These are phyloP conservation scores for Ophraella communa DNA, from an alignment of 2,888 invertebrate species.

Conservation along the genomic window DNA sequence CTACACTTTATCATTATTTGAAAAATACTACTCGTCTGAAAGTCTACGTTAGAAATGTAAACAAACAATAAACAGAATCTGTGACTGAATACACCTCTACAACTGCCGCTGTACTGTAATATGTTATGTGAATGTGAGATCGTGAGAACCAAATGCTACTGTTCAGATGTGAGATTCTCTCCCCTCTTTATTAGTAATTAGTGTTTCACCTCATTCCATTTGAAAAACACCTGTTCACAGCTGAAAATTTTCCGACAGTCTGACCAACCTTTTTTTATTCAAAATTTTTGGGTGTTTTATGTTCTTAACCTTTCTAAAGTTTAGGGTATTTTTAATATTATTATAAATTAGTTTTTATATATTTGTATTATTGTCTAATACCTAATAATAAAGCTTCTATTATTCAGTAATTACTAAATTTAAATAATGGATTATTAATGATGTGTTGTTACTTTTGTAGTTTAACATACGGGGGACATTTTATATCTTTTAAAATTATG, in stretches of 20 bases:
- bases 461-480: too few relatives aligned
- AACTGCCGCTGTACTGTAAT: slow-evolving; percentile 47
- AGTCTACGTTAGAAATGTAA: slow-evolving; percentile 26
- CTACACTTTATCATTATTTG: slow-evolving; percentile 19
- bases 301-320: too few relatives aligned
- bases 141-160: slow-evolving; percentile 58
- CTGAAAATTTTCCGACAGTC: slow-evolving; percentile 72
- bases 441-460: too few relatives aligned
- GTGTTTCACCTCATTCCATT: slow-evolving; percentile 67
- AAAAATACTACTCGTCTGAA: neutral
- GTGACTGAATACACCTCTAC: slow-evolving; percentile 35
- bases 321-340: too few relatives aligned
- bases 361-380: too few relatives aligned
- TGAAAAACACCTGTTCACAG: slow-evolving; percentile 81
- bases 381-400: too few relatives aligned
- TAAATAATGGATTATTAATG: too few relatives aligned
- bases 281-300: too few relatives aligned
- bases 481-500: too few relatives aligned
- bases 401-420: too few relatives aligned
- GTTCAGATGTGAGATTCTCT: slow-evolving; percentile 44
- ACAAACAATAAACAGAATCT: slow-evolving; percentile 37
- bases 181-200: slow-evolving; percentile 48
- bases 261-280: slow-evolving; percentile 58
- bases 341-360: too few relatives aligned
- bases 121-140: slow-evolving; percentile 26